These are phyloP conservation scores for Mallateleia sp. DNA, from an alignment of 2,888 invertebrate species.

Conservation along the genomic window DNA sequence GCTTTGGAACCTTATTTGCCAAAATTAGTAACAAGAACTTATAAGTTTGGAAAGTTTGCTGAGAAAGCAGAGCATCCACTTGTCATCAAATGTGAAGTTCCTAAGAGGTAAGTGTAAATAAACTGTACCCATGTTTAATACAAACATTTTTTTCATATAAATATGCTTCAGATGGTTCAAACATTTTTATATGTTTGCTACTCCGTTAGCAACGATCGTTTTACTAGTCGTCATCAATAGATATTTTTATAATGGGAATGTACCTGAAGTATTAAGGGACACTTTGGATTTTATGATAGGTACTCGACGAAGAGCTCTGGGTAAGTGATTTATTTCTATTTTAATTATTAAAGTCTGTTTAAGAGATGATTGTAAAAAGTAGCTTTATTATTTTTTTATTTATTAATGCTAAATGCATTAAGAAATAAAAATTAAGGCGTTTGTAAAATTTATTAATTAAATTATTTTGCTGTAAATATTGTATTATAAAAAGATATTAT, in stretches of 20 bases:
- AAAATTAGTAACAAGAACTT: constrained; percentile 91
- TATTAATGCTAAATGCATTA: no score
- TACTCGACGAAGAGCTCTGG: constrained; percentile 88
- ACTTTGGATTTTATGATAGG: constrained; percentile 90
- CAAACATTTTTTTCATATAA: no score
- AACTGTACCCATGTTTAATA: no score
- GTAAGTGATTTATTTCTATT: constrained; percentile 87
- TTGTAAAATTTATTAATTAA: no score
- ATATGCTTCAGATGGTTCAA: constrained; percentile 91
- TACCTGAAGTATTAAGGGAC: constrained; percentile 90
- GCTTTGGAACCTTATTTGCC: constrained; percentile 93
- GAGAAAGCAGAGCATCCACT: constrained; percentile 90
- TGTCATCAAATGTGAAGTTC: constrained; percentile 91
- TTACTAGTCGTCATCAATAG: constrained; percentile 90
- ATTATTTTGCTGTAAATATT: no score
- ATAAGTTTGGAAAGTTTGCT: constrained; percentile 94
- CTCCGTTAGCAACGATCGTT: constrained; percentile 90
- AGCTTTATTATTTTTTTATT: no score
- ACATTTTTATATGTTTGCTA: constrained; percentile 95
- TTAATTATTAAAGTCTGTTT: no score
- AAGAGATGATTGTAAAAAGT: no score
- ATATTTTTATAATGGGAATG: constrained; percentile 90
- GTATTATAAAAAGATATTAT: no score
- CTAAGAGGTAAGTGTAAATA: constrained; percentile 91
- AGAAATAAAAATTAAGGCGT: no score